phyloP scores from a whole-genome alignment of 2,888 invertebrate species.

The Agonopterix subpropinquella region DNA sequence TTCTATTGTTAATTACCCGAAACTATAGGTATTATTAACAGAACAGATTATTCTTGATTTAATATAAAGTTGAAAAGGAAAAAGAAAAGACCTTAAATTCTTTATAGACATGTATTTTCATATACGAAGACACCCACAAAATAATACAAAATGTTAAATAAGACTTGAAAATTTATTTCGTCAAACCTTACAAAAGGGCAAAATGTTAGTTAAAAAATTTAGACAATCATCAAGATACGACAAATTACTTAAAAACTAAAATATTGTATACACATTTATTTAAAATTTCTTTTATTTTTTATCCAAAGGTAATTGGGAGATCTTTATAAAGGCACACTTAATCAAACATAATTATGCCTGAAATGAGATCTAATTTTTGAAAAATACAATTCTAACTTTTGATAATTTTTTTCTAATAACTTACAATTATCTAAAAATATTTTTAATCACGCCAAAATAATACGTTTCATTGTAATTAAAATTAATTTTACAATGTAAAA shows the following conservation, averaged over 20 bases:
- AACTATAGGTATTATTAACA: too few species aligned
- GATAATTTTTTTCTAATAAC: slow-evolving; percentile 49
- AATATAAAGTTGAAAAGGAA: too few species aligned
- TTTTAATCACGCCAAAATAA: slow-evolving; percentile 56
- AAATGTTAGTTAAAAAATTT: slow-evolving; percentile 48
- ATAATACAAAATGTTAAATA: slow-evolving; percentile 46
- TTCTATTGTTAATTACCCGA: too few species aligned
- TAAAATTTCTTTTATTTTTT: slow-evolving; percentile 30
- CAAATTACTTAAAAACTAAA: slow-evolving; percentile 33
- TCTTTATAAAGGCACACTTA: slow-evolving; percentile 49
- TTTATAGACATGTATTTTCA: slow-evolving; percentile 50
- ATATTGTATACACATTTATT: slow-evolving; percentile 38
- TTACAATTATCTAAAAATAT: slow-evolving; percentile 10
- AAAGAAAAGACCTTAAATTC: not conserved
- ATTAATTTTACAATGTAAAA: slow-evolving; percentile 28
- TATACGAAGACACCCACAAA: slow-evolving; percentile 46
- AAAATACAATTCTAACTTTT: slow-evolving; percentile 42
- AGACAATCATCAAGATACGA: slow-evolving; percentile 37
- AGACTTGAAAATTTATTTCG: slow-evolving; percentile 50
- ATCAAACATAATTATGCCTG: slow-evolving; percentile 39
- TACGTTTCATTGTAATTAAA: slow-evolving; percentile 34
- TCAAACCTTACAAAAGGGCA: slow-evolving; percentile 41
- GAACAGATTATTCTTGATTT: too few species aligned
- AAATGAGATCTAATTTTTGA: slow-evolving; percentile 65
- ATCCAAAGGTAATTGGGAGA: slow-evolving; percentile 62